Base-by-base conservation (phyloP, 1,140 invertebrate species). In the Drosophila aff. region DNA sequence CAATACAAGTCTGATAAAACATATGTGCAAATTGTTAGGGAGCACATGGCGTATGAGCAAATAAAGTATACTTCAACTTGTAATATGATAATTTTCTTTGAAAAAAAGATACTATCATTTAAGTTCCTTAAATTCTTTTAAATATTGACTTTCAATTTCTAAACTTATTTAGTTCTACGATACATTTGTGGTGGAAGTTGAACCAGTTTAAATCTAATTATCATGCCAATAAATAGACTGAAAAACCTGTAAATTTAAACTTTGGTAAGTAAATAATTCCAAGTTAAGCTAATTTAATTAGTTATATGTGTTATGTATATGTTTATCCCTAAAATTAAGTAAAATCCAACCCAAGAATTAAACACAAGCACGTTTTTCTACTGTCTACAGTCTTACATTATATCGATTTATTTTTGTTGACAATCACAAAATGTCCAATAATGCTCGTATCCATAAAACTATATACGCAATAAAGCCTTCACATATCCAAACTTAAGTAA, bases 401-500 rank as follows among this genome's bases (percentile, higher is more conserved):
- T 79, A 69, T 76, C 68, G 62, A 23, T 87, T 73, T 73, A 87
- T 79, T 50, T 72, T 82, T 68, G 16, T 76, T 85, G 71, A 84
- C 69, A 84, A 81, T 84, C 59, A 84, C 58, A 79, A 72, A 63
- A 79, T 68, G 63, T 84, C 43, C 49, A 66, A 64, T 84, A 52
- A 68, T 77, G 71, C 67, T 60, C 71, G 68, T 74, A 78, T 76
- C 40, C 47, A 66, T 67, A 59, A 65, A 76, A 76, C 76, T 53
- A 84, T 53, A 84, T 85, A 85, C 73, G 41, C 63, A 59, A 16
- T 36, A 38, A 62, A 86, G 84, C 83, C 83, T 86, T 84, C 60
- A 80, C 76, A 61, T 59, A 87, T 80, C 66, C 76, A 80, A 80
- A 55, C 83, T 87, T 86, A 86, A 66, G 64, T 55, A 77, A 73